Conservation (phyloP, 2,113 vertebrate genomes). For the Philantomba maxwellii region DNA sequence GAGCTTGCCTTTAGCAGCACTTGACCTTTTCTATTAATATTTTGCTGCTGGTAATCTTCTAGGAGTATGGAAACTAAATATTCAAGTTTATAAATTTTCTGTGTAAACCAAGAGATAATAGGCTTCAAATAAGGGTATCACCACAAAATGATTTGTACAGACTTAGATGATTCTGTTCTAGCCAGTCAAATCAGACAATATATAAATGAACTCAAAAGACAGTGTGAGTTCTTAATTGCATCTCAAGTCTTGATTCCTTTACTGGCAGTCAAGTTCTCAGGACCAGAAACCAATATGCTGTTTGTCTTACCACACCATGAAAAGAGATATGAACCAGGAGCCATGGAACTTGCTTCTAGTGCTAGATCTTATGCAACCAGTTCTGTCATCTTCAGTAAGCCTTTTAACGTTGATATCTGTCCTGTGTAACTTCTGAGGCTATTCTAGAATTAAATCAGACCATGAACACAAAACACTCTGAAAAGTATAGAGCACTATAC, state of each 20-base stretch:
- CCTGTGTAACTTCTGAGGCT: background rate
- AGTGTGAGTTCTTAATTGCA: background rate
- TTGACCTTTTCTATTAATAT: slow-evolving; percentile 24
- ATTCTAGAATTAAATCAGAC: slow-evolving; percentile 24
- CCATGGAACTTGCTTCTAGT: background rate
- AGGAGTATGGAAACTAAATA: slow-evolving; percentile 37
- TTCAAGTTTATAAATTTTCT: background rate
- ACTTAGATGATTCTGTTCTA: slow-evolving; percentile 24
- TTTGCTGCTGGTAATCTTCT: background rate
- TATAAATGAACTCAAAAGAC: slow-evolving; percentile 23
- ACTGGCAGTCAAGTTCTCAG: slow-evolving; percentile 5
- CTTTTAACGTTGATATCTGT: slow-evolving; percentile 24
- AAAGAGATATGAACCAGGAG: slow-evolving; percentile 28
- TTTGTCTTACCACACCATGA: background rate
- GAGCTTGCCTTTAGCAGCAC: background rate
- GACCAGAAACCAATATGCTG: background rate
- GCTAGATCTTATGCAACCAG: background rate
- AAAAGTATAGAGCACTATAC: slow-evolving; percentile 14
- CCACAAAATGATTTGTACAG: slow-evolving; percentile 13
- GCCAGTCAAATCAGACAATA: background rate
- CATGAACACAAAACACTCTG: slow-evolving; percentile 2
- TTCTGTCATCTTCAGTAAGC: slow-evolving; percentile 5
- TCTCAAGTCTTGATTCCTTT: slow-evolving; percentile 14
- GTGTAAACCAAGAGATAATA: slow-evolving; percentile 13
- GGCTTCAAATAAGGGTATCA: slow-evolving; percentile 12